These are phyloP conservation scores for Amphiduros pacificus DNA, from an alignment of 2,888 invertebrate genomes.

Conservation along the genomic window DNA sequence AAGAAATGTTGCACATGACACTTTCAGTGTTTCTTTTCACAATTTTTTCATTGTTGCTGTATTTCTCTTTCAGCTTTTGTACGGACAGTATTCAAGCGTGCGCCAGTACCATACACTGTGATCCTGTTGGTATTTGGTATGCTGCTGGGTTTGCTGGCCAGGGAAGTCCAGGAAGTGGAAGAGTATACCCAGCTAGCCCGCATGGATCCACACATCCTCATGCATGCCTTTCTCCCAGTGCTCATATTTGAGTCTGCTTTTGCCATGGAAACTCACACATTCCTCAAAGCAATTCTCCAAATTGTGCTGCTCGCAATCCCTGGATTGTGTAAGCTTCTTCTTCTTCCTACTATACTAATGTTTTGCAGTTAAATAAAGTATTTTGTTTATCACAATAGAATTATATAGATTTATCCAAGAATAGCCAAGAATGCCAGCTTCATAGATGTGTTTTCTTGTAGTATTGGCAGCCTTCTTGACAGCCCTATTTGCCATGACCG, in stretches of 20 bases:
- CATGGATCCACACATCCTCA: slow-evolving; percentile 55
- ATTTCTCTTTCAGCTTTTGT: slow-evolving; percentile 18
- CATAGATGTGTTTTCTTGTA: slow-evolving; percentile 30
- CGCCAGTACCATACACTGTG: slow-evolving; percentile 59
- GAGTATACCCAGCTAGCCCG: slow-evolving; percentile 33
- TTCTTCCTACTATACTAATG: not conserved
- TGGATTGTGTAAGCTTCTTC: slow-evolving; percentile 47
- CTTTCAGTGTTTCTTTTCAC: too few species aligned
- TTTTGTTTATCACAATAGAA: not conserved
- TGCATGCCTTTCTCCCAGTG: slow-evolving; percentile 58
- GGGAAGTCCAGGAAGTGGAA: slow-evolving; percentile 25
- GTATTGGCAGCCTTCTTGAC: slow-evolving; percentile 49
- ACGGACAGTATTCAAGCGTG: slow-evolving; percentile 21
- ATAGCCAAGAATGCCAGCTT: too few species aligned
- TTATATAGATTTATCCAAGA: too few species aligned
- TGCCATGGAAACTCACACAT: slow-evolving; percentile 59
- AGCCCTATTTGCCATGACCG: slow-evolving; percentile 41
- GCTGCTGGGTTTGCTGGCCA: slow-evolving; percentile 46
- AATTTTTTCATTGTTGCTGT: too few species aligned
- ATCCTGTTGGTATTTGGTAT: slow-evolving; percentile 55
- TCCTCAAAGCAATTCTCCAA: slow-evolving; percentile 53
- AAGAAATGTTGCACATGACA: too few species aligned
- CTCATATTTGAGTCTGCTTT: slow-evolving; percentile 61
- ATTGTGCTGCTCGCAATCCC: slow-evolving; percentile 54
- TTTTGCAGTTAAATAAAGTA: not conserved